Conservation (phyloP, 2,113 vertebrate genomes). For the Arvicanthis niloticus region DNA sequence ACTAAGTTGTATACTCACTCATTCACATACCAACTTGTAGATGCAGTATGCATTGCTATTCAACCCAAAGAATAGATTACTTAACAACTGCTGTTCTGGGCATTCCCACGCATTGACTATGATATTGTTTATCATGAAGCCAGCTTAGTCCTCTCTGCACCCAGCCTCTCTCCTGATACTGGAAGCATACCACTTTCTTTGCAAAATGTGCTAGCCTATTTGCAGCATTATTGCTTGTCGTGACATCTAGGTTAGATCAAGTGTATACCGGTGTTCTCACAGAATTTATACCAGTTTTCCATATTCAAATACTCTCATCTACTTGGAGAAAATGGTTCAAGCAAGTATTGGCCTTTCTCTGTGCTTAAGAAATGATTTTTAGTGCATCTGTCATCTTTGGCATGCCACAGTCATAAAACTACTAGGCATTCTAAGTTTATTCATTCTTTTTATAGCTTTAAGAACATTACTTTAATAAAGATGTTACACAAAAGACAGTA, state of each 20-base stretch:
- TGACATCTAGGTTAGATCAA: background rate
- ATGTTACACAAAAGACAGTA: too few relatives aligned
- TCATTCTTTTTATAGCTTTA: background rate
- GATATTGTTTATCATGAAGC: background rate
- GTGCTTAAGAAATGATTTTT: slow-evolving; percentile 16
- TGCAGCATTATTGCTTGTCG: background rate
- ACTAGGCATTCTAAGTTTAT: background rate
- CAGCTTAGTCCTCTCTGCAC: background rate
- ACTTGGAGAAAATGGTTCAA: slow-evolving; percentile 37
- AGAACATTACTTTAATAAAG: too few relatives aligned
- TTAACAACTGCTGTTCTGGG: background rate
- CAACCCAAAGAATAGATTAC: background rate
- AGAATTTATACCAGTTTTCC: background rate
- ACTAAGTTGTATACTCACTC: background rate
- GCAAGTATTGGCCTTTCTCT: background rate
- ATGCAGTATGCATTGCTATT: background rate
- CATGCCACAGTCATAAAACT: slow-evolving; percentile 26
- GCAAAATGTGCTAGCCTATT: background rate
- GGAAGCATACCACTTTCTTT: background rate
- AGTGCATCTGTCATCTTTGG: slow-evolving; percentile 32
- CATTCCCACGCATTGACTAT: background rate
- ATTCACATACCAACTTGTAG: background rate
- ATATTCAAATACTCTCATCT: background rate
- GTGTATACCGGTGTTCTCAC: background rate
- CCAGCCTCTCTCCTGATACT: background rate